Percentiles rank a stretch among this genome's conserved stretches.
phyloP scores from a whole-genome alignment of 2,797 vertebrate species.

The Hypotaenidia okinawae region DNA sequence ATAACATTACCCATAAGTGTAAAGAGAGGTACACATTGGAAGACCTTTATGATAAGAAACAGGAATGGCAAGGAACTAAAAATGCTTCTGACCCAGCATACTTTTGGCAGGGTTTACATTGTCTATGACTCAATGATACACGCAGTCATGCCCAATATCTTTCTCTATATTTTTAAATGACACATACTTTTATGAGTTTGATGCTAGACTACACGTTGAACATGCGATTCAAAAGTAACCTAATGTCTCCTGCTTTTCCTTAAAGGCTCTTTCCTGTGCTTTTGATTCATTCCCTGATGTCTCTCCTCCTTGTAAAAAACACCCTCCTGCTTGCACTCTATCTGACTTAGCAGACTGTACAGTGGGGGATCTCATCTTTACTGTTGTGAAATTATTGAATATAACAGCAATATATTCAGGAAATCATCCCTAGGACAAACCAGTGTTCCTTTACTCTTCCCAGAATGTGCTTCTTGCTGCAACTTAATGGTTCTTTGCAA shows the following conservation, averaged over 20 bases:
- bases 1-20: not conserved
- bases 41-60: not conserved
- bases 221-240: not conserved
- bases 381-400: not conserved
- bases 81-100: not conserved
- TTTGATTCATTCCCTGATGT: not conserved
- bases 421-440: not conserved
- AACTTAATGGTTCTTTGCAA: not conserved
- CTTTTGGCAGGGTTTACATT: not conserved
- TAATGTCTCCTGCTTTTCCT: not conserved
- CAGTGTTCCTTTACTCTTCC: not conserved
- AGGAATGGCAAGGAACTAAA: not conserved
- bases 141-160: not conserved
- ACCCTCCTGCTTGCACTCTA: not conserved
- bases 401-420: not conserved
- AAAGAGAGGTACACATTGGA: not conserved
- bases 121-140: accelerated
- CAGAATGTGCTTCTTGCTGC: not conserved
- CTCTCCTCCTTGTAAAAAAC: not conserved
- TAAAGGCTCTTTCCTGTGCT: not conserved
- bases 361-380: not conserved
- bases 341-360: not conserved
- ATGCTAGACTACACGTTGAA: not conserved
- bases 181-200: not conserved
- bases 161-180: not conserved